Evolutionary conservation across 2,888 invertebrate genomes (phyloP).

Genomic region (Zaprionus lineosus): DNA sequence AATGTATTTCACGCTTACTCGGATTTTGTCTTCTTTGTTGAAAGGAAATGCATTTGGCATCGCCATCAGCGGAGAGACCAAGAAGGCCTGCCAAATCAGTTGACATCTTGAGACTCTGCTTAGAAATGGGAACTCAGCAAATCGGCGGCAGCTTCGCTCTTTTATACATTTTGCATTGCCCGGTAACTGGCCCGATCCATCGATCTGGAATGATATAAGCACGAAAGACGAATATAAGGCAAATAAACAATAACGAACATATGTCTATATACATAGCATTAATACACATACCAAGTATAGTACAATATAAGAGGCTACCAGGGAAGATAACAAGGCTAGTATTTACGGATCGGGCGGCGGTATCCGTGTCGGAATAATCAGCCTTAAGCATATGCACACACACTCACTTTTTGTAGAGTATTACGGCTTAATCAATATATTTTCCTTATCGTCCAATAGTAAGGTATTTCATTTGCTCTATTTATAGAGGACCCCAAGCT

Average conservation of each 20-base stretch:
- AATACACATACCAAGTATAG: not conserved
- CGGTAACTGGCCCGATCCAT: not conserved
- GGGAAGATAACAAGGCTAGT: constrained; percentile 38
- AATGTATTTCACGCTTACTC: constrained; percentile 30
- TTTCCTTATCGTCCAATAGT: no score
- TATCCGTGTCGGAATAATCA: no score
- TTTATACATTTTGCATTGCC: constrained; percentile 24
- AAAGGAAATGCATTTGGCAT: constrained; percentile 2
- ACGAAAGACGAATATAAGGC: constrained; percentile 23
- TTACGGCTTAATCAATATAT: no score
- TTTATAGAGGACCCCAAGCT: no score
- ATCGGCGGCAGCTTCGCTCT: constrained; percentile 14
- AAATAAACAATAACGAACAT: constrained; percentile 19
- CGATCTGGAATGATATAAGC: constrained; percentile 13
- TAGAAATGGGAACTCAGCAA: not conserved
- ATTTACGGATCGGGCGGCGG: no score
- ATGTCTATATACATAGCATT: not conserved
- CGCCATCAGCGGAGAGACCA: constrained; percentile 34
- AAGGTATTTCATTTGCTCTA: no score
- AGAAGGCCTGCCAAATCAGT: constrained; percentile 43
- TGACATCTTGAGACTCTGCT: constrained; percentile 24
- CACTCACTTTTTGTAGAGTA: no score
- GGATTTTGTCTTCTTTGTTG: not conserved
- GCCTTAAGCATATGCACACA: no score
- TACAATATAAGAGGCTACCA: not conserved